phyloP scores from a whole-genome alignment of 2,113 vertebrate species.

The Anolis carolinensis region DNA sequence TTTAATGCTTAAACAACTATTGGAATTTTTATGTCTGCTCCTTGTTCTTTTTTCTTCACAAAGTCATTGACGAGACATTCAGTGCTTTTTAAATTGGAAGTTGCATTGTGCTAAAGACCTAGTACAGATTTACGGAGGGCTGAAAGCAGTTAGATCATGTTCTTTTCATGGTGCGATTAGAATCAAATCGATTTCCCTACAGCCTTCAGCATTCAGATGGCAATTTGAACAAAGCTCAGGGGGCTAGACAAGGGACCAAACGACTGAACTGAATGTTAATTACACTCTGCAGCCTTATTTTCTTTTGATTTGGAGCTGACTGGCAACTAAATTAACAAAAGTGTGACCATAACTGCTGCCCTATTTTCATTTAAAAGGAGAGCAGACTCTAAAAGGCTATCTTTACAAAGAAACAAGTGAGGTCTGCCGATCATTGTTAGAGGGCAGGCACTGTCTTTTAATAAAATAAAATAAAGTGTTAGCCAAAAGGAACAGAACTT shows the following conservation, averaged over 20 bases:
- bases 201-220: constrained; percentile 93
- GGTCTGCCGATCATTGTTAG: constrained; percentile 84
- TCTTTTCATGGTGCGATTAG: constrained; percentile 99
- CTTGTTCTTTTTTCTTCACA: constrained; percentile 95
- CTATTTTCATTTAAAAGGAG: constrained; percentile 87
- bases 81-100: constrained; percentile 98
- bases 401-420: constrained; percentile 85
- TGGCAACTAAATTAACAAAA: constrained; percentile 90
- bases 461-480: constrained; percentile 73
- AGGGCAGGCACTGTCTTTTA: constrained; percentile 81
- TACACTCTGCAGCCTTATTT: constrained; percentile 92
- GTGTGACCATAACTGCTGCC: constrained; percentile 91
- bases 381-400: constrained; percentile 83
- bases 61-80: constrained; percentile 99
- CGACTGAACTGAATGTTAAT: constrained; percentile 99
- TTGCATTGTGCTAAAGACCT: constrained; percentile 95
- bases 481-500: constrained; percentile 67
- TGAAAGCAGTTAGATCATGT: constrained; percentile 99
- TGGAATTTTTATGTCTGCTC: constrained; percentile 99
- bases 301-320: constrained; percentile 88
- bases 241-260: constrained; percentile 90
- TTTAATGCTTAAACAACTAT: constrained; percentile 98
- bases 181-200: constrained; percentile 99
- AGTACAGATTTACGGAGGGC: constrained; percentile 97
- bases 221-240: constrained; percentile 91